These are phyloP conservation scores for Smittia sp. DNA, from an alignment of 2,888 invertebrate species.

Conservation along the genomic window DNA sequence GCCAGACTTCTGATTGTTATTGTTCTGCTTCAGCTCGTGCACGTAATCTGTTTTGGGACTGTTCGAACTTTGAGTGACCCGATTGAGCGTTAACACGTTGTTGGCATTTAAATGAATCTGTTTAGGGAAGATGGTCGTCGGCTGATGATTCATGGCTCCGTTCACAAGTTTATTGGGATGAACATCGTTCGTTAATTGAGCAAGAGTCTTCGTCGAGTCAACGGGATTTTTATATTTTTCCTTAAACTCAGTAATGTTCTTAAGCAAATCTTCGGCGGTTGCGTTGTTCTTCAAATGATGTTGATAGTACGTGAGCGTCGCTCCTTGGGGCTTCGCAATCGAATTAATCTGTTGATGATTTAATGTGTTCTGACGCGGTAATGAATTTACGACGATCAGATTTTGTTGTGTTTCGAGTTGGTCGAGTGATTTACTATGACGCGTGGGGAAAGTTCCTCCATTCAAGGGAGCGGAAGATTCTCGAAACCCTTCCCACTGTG, in stretches of 20 bases:
- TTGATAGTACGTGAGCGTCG: constrained; percentile 23
- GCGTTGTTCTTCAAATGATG: constrained; percentile 42
- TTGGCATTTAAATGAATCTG: constrained; percentile 36
- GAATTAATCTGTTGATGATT: constrained; percentile 26
- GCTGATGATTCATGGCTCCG: constrained; percentile 17
- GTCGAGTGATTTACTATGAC: constrained; percentile 80
- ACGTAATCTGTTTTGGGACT: constrained; percentile 50
- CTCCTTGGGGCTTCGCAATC: constrained; percentile 35
- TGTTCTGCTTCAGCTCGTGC: constrained; percentile 51
- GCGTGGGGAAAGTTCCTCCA: constrained; percentile 62
- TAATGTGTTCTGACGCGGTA: constrained; percentile 42
- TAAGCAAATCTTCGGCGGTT: constrained; percentile 58
- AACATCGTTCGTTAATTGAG: constrained; percentile 42
- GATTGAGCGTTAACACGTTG: constrained; percentile 44
- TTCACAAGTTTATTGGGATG: constrained; percentile 33
- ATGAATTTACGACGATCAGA: constrained; percentile 43
- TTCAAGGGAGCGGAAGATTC: constrained; percentile 30
- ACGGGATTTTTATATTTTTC: constrained; percentile 63
- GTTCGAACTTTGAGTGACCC: constrained; percentile 42
- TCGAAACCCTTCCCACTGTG: constrained; percentile 44
- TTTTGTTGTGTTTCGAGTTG: constrained; percentile 63
- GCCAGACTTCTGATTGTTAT: constrained; percentile 48
- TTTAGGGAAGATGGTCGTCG: constrained; percentile 29
- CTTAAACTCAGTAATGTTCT: constrained; percentile 62
- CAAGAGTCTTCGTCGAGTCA: constrained; percentile 47